A percentile compares a stretch with the other conserved stretches of the same genome.
Evolutionary conservation across 2,797 vertebrate species (phyloP).

Genomic region (Sebastolobus alascanus): DNA sequence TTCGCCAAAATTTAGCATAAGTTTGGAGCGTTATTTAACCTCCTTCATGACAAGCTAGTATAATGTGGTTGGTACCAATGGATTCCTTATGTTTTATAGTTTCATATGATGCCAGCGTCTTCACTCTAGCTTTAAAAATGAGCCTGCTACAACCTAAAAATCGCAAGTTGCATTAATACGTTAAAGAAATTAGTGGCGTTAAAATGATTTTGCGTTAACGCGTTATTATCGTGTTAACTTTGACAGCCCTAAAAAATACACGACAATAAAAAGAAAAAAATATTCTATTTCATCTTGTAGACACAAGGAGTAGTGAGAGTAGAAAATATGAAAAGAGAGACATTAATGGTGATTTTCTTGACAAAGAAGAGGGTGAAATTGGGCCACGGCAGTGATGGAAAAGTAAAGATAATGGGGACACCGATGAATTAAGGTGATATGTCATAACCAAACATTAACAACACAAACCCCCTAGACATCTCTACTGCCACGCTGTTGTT

Average conservation of each 20-base stretch:
- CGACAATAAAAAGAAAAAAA: neutral
- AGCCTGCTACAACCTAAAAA: no score
- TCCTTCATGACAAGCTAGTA: fast-evolving
- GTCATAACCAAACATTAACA: neutral
- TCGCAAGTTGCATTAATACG: no score
- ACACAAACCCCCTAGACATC: neutral
- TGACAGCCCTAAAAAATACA: neutral
- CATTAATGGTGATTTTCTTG: neutral
- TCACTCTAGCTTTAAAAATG: no score
- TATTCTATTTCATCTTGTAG: neutral
- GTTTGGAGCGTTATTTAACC: no score
- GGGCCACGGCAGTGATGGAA: neutral
- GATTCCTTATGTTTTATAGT: no score
- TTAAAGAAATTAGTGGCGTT: no score
- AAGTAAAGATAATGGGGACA: neutral
- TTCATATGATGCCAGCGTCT: no score
- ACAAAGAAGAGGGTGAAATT: neutral
- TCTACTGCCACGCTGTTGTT: neutral
- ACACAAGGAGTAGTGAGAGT: neutral
- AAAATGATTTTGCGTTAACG: no score
- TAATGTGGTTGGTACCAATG: no score
- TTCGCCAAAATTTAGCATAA: fast-evolving
- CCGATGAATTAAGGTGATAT: neutral
- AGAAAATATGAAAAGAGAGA: neutral
- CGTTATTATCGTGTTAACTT: no score